phyloP scores from a whole-genome alignment of 2,797 vertebrate species.

The Vultur gryphus region DNA sequence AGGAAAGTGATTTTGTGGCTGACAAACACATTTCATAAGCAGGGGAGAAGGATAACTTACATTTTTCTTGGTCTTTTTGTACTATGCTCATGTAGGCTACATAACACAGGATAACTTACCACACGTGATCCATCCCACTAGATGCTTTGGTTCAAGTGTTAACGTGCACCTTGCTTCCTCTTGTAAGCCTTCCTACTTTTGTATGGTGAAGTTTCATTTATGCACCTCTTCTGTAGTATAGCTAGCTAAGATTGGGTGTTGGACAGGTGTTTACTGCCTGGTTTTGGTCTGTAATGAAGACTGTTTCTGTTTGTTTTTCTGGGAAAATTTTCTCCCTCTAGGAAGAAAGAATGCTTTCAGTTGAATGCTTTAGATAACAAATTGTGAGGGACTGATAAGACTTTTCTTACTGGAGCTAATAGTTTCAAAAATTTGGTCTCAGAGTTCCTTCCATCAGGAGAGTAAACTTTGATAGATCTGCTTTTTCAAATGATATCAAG shows the following conservation, averaged over 20 bases:
- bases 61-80: neutral
- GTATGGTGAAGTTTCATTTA: neutral
- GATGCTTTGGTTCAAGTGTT: neutral
- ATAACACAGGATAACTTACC: neutral
- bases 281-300: neutral
- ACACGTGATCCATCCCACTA: fast-evolving
- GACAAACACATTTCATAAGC: neutral
- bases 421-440: neutral
- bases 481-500: neutral
- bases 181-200: neutral
- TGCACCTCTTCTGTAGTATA: neutral
- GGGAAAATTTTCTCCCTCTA: neutral
- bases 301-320: neutral
- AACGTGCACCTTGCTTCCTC: neutral
- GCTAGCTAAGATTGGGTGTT: neutral
- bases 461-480: neutral
- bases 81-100: neutral
- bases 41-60: neutral
- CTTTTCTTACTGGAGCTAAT: neutral
- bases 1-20: neutral
- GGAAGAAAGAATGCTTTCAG: neutral
- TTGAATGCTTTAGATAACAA: neutral
- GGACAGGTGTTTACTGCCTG: neutral
- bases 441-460: neutral
- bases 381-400: neutral